phyloP scores from a whole-genome alignment of 2,888 invertebrate genomes.

The Morpho deidamia region DNA sequence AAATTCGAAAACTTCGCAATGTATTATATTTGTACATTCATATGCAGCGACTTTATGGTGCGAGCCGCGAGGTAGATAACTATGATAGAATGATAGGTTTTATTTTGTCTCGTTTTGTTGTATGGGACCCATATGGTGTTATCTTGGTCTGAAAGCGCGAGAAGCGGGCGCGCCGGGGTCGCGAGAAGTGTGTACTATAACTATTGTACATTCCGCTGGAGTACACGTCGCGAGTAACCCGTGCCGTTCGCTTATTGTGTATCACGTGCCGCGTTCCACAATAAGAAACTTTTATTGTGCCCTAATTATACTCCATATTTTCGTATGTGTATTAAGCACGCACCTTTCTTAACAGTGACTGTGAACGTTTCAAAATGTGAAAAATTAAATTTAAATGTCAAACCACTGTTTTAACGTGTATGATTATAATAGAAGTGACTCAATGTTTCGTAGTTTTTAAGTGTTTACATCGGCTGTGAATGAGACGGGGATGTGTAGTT shows the following conservation, averaged over 20 bases:
- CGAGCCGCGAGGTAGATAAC: not conserved
- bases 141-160: constrained; percentile 36
- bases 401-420: constrained; percentile 29
- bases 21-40: not conserved
- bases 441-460: constrained; percentile 57
- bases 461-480: constrained; percentile 55
- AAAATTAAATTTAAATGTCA: constrained; percentile 10
- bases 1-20: too few species aligned
- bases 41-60: not conserved
- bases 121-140: constrained; percentile 40
- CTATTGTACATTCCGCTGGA: constrained; percentile 48
- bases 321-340: constrained; percentile 13
- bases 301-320: constrained; percentile 28
- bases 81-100: not conserved
- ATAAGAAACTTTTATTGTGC: constrained; percentile 41
- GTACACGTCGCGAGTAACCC: constrained; percentile 47
- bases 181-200: constrained; percentile 22
- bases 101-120: constrained; percentile 36
- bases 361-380: constrained; percentile 24
- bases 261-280: constrained; percentile 36
- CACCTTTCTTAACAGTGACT: constrained; percentile 4
- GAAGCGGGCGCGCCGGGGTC: constrained; percentile 30
- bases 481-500: constrained; percentile 49
- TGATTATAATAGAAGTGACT: constrained; percentile 54
- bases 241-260: constrained; percentile 36